phyloP scores from a whole-genome alignment of 2,113 vertebrate species.

The Psittacula cyanocephala region DNA sequence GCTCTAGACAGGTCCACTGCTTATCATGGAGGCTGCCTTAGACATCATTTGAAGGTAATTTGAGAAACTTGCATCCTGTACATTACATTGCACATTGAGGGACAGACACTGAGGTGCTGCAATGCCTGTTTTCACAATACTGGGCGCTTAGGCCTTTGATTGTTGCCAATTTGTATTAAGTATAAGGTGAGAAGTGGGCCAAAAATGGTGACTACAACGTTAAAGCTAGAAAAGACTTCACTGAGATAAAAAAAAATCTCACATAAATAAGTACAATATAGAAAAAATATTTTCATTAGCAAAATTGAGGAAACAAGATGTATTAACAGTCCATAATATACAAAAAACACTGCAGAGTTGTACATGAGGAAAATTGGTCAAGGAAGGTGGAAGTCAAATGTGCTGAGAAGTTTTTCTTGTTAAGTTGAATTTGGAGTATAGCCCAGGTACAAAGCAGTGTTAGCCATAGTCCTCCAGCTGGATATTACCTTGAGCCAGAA shows the following conservation, averaged over 20 bases:
- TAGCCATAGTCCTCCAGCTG: conserved; percentile 18
- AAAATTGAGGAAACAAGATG: not conserved
- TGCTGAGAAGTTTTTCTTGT: not conserved
- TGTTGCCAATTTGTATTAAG: not conserved
- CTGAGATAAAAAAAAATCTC: not conserved
- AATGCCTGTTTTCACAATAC: not conserved
- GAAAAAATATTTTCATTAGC: not conserved
- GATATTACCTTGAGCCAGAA: not conserved
- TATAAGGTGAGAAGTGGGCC: not conserved
- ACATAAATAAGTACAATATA: not conserved
- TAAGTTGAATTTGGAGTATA: conserved; percentile 17
- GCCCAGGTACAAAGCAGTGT: not conserved
- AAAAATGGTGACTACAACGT: not conserved
- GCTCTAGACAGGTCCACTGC: not conserved
- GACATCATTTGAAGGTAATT: not conserved
- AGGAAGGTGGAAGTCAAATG: not conserved
- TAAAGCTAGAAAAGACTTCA: not conserved
- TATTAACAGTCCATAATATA: not conserved
- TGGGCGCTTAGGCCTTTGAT: not conserved
- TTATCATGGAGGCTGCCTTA: not conserved
- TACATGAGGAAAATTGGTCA: accelerated
- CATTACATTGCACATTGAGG: not conserved
- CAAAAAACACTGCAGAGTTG: not conserved
- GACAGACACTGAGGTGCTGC: not conserved
- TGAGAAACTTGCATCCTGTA: not conserved